Evolutionary conservation across 2,888 invertebrate species (phyloP).

Genomic region (Noctua janthina): DNA sequence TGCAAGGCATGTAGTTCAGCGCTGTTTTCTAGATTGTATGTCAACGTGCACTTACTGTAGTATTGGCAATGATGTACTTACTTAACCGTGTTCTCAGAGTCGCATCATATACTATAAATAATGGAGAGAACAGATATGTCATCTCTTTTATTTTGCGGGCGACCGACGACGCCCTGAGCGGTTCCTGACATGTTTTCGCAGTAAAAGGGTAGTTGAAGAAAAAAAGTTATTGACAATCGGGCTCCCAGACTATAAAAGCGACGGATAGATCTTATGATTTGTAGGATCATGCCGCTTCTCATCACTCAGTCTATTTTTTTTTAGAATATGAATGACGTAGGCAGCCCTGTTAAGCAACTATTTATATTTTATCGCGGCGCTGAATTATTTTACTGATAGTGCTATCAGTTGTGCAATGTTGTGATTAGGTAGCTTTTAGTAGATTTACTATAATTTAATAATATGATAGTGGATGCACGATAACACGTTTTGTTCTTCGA

Average conservation of each 20-base stretch:
- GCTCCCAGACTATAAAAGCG: conserved; percentile 30
- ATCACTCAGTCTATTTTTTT: conserved; percentile 35
- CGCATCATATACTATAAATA: conserved; percentile 26
- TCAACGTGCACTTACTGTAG: conserved; percentile 30
- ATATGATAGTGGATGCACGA: not conserved
- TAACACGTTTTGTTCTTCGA: not conserved
- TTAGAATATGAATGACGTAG: conserved; percentile 21
- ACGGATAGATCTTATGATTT: conserved; percentile 31
- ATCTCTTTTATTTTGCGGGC: conserved; percentile 49
- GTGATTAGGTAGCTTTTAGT: conserved; percentile 38
- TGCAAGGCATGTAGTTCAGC: not conserved
- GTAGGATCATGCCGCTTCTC: conserved; percentile 27
- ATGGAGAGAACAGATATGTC: conserved; percentile 35
- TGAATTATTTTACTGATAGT: conserved; percentile 37
- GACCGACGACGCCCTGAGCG: conserved; percentile 39
- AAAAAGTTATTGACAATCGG: conserved; percentile 57
- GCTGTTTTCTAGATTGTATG: conserved; percentile 15
- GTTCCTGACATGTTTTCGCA: conserved; percentile 56
- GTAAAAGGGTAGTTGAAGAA: conserved; percentile 50
- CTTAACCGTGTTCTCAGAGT: conserved; percentile 5
- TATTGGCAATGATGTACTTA: conserved; percentile 46
- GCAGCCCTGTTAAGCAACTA: not conserved
- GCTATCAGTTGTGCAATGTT: conserved; percentile 33
- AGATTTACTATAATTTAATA: conserved; percentile 7
- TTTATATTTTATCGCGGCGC: conserved; percentile 38